Conservation (phyloP, 2,888 invertebrate species). For the Synanthedon formicaeformis region DNA sequence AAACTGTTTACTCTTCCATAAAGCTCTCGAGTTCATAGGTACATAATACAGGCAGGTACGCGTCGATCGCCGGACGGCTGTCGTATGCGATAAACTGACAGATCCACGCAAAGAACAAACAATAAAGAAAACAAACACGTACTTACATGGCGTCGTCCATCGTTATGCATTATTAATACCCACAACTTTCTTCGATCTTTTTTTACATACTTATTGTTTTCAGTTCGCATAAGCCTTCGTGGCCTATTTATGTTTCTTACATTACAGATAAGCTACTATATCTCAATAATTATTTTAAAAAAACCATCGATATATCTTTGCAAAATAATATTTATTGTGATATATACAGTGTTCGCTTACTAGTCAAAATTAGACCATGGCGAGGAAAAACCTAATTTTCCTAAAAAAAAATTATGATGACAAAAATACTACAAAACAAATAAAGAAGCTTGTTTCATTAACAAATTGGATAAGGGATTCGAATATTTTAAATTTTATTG, state of each 20-base stretch:
- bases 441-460: no score
- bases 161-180: constrained; percentile 5
- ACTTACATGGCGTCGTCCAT: neutral
- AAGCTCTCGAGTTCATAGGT: constrained; percentile 50
- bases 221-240: neutral
- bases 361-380: no score
- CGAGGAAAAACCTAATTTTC: no score
- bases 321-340: no score
- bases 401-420: no score
- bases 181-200: constrained; percentile 4
- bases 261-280: no score
- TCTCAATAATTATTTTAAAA: no score
- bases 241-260: neutral
- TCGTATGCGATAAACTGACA: neutral
- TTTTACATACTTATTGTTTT: constrained; percentile 2
- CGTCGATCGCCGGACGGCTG: constrained; percentile 12
- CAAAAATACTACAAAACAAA: no score
- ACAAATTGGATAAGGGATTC: no score
- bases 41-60: constrained; percentile 23
- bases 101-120: constrained; percentile 15
- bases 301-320: no score
- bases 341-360: no score
- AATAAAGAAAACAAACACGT: constrained; percentile 6
- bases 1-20: constrained; percentile 70
- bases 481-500: no score